phyloP scores from a whole-genome alignment of 2,888 invertebrate genomes.

The Busseola fusca region DNA sequence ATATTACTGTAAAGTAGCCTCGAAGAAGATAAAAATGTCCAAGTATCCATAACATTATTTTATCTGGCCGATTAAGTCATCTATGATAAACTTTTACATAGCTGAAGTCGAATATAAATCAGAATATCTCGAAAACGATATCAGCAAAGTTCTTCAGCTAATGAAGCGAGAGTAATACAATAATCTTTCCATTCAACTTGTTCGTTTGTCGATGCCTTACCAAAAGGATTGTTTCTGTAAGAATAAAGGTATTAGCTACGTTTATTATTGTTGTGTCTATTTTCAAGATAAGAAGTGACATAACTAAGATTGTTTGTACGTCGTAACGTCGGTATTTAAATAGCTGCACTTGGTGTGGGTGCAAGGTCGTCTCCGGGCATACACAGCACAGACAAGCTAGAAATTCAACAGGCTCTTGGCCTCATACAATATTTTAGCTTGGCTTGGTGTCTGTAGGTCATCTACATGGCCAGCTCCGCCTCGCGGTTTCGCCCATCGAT shows the following conservation, averaged over 20 bases:
- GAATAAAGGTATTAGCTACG: background rate
- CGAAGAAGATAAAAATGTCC: background rate
- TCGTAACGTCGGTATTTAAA: background rate
- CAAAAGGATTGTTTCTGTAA: constrained; percentile 15
- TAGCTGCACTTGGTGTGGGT: constrained; percentile 3
- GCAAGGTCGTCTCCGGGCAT: background rate
- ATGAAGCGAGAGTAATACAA: constrained; percentile 50
- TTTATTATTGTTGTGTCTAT: constrained; percentile 1
- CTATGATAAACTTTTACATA: background rate
- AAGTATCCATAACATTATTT: background rate
- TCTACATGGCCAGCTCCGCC: background rate
- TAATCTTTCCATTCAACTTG: constrained; percentile 58
- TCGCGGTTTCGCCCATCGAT: too few species aligned
- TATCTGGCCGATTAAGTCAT: background rate
- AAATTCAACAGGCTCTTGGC: background rate
- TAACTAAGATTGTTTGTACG: constrained; percentile 1
- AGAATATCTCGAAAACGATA: constrained; percentile 28
- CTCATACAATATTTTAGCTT: background rate
- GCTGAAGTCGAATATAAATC: constrained; percentile 18
- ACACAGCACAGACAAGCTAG: background rate
- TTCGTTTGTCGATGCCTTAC: constrained; percentile 14
- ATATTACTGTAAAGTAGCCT: background rate
- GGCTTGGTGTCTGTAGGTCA: background rate
- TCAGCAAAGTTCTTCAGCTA: constrained; percentile 34
- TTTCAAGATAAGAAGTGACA: constrained; percentile 12